Evolutionary conservation across 1,140 invertebrate genomes (phyloP).

Genomic region (Anoplophora glabripennis): DNA sequence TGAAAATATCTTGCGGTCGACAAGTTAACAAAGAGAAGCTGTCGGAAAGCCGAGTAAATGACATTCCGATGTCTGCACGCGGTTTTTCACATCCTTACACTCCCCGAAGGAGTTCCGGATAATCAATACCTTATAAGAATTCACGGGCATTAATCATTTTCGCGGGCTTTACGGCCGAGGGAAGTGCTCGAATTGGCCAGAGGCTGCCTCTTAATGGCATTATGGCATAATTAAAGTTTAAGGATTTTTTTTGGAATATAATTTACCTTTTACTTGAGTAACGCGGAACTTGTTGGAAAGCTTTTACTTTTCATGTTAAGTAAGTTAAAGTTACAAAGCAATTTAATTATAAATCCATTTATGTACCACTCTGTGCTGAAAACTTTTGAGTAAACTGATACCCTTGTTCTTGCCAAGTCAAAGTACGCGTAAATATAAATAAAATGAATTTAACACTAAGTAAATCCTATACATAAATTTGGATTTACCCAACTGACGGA

Average conservation of each 20-base stretch:
- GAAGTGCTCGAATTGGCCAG: neutral
- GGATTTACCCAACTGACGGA: too few relatives aligned
- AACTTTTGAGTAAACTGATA: too few relatives aligned
- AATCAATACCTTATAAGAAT: neutral
- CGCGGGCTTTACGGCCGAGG: neutral
- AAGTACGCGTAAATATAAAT: too few relatives aligned
- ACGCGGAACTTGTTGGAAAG: neutral
- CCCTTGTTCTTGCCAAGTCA: too few relatives aligned
- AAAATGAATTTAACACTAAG: too few relatives aligned
- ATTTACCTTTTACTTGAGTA: neutral
- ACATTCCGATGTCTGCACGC: constrained; percentile 33
- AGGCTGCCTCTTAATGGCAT: neutral
- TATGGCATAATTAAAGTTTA: constrained; percentile 5
- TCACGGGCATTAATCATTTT: constrained; percentile 2
- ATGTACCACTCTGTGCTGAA: too few relatives aligned
- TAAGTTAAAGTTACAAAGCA: too few relatives aligned
- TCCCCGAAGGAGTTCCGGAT: too few relatives aligned
- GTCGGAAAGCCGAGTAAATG: constrained; percentile 32
- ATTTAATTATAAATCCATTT: too few relatives aligned
- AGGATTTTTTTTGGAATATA: constrained; percentile 1
- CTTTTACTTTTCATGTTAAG: constrained; percentile 3
- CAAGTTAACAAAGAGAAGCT: constrained; percentile 33
- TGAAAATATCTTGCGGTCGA: constrained; percentile 34
- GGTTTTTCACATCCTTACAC: constrained; percentile 7
- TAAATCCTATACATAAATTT: too few relatives aligned